Percentiles rank a stretch among this genome's conserved stretches.
Conservation (phyloP, 2,113 vertebrate genomes). For the Steatornis caripensis region DNA sequence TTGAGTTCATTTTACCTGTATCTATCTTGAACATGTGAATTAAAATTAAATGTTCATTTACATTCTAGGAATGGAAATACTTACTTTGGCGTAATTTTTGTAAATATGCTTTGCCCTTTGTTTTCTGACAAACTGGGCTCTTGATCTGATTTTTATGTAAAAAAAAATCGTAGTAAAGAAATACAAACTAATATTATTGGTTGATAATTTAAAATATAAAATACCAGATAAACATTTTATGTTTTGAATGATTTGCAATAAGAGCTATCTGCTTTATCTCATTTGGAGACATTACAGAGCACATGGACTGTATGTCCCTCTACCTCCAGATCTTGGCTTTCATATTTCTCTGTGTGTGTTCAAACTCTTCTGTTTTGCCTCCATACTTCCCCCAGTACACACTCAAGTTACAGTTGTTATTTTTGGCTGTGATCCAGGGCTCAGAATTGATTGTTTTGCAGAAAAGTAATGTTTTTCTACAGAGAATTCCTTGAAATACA, state of each 20-base stretch:
- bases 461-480: neutral
- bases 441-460: neutral
- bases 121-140: neutral
- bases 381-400: neutral
- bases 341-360: neutral
- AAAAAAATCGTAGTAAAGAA: neutral
- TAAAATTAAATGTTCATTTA: neutral
- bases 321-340: neutral
- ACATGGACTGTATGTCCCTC: rapidly evolving
- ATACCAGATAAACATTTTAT: neutral
- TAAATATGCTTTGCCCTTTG: neutral
- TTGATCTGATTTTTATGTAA: neutral
- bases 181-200: neutral
- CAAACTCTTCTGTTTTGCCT: neutral
- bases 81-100: neutral
- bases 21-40: neutral
- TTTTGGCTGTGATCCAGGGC: neutral
- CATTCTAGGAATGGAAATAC: neutral
- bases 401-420: neutral
- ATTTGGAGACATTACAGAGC: neutral
- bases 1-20: neutral
- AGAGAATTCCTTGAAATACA: neutral
- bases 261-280: neutral
- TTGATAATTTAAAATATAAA: neutral
- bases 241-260: neutral